Evolutionary conservation across 1,140 invertebrate genomes (phyloP), one percentile per base, ranked within the genome.

Genomic region (Coenobita brevimanus): DNA sequence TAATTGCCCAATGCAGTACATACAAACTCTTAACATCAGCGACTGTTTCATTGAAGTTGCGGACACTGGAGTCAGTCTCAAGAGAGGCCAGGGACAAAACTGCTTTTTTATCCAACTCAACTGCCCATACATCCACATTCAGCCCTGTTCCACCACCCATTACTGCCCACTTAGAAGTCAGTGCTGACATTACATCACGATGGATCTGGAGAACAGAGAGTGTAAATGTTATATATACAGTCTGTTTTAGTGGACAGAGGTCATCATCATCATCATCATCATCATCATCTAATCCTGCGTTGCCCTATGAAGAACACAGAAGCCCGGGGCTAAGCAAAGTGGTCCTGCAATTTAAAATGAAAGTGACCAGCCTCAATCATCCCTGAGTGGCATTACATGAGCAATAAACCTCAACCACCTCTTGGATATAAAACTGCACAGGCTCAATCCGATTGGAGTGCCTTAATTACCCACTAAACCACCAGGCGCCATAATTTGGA

Each of bases 61-160:
- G 81, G n/a, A 62, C 67, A 57, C 38, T 80, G 4, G 79, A 62
- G 38, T 88, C 86, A 41, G 38, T 76, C 46, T 82, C 86, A n/a
- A 88, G 50, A 13, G 69, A n/a, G 21, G 46, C 86, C 38, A 88
- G 57, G 8, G 86, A 64, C 4, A 82, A 38, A n/a, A 82, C 21
- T 3, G 79, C 30, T 30, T 67, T 82, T 46, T 78, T 82, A 27
- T 88, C 86, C 64, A 88, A 43, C 30, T 88, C 86, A 17, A 88
- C 86, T 0, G 86, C 79, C 86, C 79, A 88, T 21, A 88, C 79
- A 24, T 88, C 86, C 54, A 88, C 69, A 36, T 24, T 57, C n/a
- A n/a, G n/a, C n/a, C n/a, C n/a, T 27, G 86, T 76, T 21, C 60
- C 82, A 6, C 67, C 17, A 17, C n/a, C 57, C 17, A 88, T 17